These are phyloP conservation scores for Ennomos quercinarius DNA, from an alignment of 2,888 invertebrate species.

Conservation along the genomic window DNA sequence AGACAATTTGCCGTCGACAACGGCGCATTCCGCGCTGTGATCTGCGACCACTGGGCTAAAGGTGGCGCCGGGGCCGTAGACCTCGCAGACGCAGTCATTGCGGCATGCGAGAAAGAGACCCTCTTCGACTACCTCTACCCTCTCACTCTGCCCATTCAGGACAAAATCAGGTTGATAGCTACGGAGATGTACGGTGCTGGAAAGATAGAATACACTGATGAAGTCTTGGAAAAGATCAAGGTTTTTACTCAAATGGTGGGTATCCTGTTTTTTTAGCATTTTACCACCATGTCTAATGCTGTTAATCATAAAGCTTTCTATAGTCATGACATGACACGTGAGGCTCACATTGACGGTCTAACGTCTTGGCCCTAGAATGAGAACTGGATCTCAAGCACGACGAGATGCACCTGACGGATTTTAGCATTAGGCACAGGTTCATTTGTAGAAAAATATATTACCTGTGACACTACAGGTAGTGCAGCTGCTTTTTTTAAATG, in stretches of 20 bases:
- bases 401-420: no score
- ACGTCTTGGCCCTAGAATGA: no score
- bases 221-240: slow-evolving; percentile 89
- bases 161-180: slow-evolving; percentile 96
- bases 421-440: no score
- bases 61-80: slow-evolving; percentile 95
- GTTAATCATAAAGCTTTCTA: no score
- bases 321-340: no score
- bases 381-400: no score
- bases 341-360: no score
- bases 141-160: slow-evolving; percentile 88
- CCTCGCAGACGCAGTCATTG: slow-evolving; percentile 94
- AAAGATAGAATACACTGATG: slow-evolving; percentile 89
- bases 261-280: no score
- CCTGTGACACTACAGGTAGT: no score
- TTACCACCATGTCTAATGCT: no score
- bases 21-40: slow-evolving; percentile 95
- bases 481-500: no score
- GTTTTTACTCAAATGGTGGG: slow-evolving; percentile 90
- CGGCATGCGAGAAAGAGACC: slow-evolving; percentile 88
- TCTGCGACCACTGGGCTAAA: slow-evolving; percentile 95
- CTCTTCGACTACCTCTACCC: slow-evolving; percentile 90
- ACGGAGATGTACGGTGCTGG: slow-evolving; percentile 98
- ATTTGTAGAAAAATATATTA: no score
- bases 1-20: slow-evolving; percentile 88